Conservation (phyloP, 2,888 invertebrate species). For the Cenopis cana region DNA sequence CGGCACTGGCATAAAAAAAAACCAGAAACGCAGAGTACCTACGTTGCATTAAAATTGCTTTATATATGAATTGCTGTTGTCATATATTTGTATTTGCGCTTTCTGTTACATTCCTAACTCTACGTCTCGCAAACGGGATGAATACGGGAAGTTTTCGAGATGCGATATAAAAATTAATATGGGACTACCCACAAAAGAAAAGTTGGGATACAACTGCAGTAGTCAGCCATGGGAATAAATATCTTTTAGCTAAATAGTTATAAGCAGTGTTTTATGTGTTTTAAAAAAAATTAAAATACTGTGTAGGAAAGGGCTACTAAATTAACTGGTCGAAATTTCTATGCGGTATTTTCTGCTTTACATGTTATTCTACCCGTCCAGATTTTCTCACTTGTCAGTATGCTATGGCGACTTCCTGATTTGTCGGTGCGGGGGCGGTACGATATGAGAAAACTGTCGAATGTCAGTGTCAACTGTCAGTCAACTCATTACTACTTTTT, state of each 20-base stretch:
- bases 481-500: too few species aligned
- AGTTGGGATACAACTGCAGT: slow-evolving; percentile 31
- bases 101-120: slow-evolving; percentile 8
- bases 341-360: too few species aligned
- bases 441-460: too few species aligned
- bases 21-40: too few species aligned
- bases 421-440: too few species aligned
- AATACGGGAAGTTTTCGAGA: slow-evolving; percentile 61
- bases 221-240: slow-evolving; percentile 14
- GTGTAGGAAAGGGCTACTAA: too few species aligned
- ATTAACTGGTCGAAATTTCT: too few species aligned
- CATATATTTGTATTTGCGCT: not conserved
- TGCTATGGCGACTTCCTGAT: too few species aligned
- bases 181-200: slow-evolving; percentile 48
- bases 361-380: too few species aligned
- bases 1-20: too few species aligned
- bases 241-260: not conserved
- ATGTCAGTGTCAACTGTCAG: too few species aligned
- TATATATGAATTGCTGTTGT: not conserved
- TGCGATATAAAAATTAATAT: slow-evolving; percentile 77
- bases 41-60: too few species aligned
- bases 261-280: not conserved
- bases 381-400: not conserved
- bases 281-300: not conserved
- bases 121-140: slow-evolving; percentile 52